These are phyloP conservation scores for Takifugu flavidus DNA, from an alignment of 2,113 vertebrate genomes.

Conservation along the genomic window DNA sequence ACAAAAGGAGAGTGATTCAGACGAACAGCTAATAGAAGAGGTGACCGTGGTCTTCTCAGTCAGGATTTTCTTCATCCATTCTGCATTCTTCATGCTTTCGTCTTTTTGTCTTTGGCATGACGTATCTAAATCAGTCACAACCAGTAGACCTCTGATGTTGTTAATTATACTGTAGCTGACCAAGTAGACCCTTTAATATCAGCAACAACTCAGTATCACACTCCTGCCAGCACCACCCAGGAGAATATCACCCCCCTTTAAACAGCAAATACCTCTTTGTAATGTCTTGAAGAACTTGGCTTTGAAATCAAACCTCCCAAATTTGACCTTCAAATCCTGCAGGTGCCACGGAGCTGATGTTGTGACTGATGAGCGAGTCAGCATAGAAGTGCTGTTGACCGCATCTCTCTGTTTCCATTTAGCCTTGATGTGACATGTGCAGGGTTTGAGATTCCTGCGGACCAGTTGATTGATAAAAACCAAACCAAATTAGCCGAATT, in stretches of 20 bases:
- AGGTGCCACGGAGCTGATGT: neutral
- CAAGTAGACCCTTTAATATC: too few species aligned
- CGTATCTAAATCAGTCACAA: neutral
- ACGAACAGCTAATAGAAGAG: constrained; percentile 81
- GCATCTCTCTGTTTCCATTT: neutral
- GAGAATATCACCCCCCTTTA: too few species aligned
- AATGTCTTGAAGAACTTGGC: too few species aligned
- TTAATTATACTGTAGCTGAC: too few species aligned
- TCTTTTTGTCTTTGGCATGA: constrained; percentile 24
- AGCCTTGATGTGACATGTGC: neutral
- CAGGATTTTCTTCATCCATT: constrained; percentile 19
- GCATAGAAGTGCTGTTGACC: too few species aligned
- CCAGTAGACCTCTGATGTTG: neutral
- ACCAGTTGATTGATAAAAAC: neutral
- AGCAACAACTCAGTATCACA: too few species aligned
- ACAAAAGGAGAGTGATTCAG: constrained; percentile 63
- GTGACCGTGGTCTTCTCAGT: constrained; percentile 30
- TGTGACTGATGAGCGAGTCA: neutral
- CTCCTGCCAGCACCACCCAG: too few species aligned
- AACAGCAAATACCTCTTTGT: too few species aligned
- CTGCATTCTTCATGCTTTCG: constrained; percentile 37
- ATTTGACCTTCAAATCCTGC: too few species aligned
- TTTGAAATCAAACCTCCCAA: too few species aligned
- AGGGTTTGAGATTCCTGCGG: neutral
- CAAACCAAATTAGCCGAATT: too few species aligned